phyloP scores from a whole-genome alignment of 2,797 vertebrate species.

The Hapalemur alaotrensis region DNA sequence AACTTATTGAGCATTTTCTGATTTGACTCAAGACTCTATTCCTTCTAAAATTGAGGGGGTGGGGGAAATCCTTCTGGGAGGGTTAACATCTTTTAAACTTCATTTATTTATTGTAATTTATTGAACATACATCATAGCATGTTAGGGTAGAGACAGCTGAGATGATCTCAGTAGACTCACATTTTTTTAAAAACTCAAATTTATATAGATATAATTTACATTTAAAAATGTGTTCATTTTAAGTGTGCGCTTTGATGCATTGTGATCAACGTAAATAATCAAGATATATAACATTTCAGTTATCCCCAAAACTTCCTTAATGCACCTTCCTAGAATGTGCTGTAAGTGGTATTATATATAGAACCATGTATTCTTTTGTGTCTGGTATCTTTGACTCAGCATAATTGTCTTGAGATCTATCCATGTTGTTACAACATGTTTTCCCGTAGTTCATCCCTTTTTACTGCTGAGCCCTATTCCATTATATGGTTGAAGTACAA shows the following conservation, averaged over 20 bases:
- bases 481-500: accelerated
- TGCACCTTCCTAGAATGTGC: neutral
- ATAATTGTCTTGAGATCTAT: too few relatives aligned
- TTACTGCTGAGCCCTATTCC: neutral
- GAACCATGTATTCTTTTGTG: neutral
- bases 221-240: neutral
- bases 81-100: neutral
- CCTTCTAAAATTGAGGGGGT: neutral
- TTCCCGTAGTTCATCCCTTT: neutral
- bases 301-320: neutral
- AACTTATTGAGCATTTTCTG: neutral
- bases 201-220: neutral
- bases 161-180: neutral
- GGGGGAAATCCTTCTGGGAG: neutral
- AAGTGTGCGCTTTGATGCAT: neutral
- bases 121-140: neutral
- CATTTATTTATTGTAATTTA: neutral
- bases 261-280: neutral
- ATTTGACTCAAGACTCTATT: neutral
- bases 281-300: neutral
- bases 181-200: neutral
- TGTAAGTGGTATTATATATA: neutral
- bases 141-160: neutral
- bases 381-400: neutral
- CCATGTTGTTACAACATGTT: too few relatives aligned